Evolutionary conservation across 2,797 vertebrate species (phyloP).

Genomic region (Platyrinchus mystaceus): DNA sequence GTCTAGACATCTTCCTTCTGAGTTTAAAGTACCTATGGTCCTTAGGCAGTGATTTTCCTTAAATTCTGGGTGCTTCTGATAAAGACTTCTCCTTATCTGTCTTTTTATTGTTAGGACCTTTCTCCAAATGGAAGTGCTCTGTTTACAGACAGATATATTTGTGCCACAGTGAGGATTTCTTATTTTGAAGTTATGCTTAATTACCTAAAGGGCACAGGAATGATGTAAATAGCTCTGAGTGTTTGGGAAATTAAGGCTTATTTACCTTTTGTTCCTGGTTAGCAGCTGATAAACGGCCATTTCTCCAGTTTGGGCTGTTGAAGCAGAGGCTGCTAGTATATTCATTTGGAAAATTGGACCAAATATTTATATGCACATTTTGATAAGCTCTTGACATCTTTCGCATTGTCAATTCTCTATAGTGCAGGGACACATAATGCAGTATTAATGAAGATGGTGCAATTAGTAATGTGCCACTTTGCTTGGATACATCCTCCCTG

Average conservation of each 20-base stretch:
- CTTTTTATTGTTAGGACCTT: background rate
- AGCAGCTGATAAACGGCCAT: background rate
- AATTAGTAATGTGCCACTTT: constrained; percentile 4
- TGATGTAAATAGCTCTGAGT: background rate
- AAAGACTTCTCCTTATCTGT: background rate
- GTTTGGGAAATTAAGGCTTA: background rate
- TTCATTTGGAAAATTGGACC: background rate
- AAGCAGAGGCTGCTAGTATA: background rate
- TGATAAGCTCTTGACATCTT: background rate
- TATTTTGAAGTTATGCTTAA: background rate
- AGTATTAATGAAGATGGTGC: constrained; percentile 14
- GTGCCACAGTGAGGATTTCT: background rate
- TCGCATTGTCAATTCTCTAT: background rate
- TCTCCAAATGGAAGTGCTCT: background rate
- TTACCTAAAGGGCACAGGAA: background rate
- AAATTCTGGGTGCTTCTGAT: background rate
- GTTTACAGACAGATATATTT: background rate
- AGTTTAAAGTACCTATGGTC: background rate
- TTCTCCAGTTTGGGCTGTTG: background rate
- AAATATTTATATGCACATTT: constrained; percentile 3
- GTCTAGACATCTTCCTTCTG: background rate
- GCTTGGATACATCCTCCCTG: background rate
- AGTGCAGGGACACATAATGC: background rate
- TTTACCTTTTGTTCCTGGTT: constrained; percentile 13
- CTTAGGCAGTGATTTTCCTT: background rate